Base-by-base conservation (phyloP, 2,113 vertebrate species). In the Strix aluco region DNA sequence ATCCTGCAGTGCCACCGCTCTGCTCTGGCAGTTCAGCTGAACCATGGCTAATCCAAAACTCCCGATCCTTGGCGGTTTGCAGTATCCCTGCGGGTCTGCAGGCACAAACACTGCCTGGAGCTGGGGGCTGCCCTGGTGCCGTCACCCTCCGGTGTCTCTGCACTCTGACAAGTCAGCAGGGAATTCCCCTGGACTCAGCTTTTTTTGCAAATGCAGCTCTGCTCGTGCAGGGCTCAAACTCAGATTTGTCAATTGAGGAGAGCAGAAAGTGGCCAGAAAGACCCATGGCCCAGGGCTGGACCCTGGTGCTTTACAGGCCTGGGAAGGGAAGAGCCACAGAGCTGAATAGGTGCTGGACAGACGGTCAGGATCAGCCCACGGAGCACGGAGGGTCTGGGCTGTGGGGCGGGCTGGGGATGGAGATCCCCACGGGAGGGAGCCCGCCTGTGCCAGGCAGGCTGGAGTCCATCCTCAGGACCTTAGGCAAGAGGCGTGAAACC, bases 101-200 rank as follows among this genome's bases (percentile, higher is more conserved):
- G 81, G 26, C 55, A 30, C 57, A 62, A 14, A 16, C 18, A 23
- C 47, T 1, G 19, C 1, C 65, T 36, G 17, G 57, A 38, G 32
- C 1, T 38, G 32, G 32, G 22, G 49, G 26, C 36, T 51, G 26
- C 16, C 16, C 42, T 1, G 16, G 23, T 26, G 38, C 73, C 77
- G 17, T 42, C 2, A 0, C 32, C 30, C 32, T 16, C 20, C 14
- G 0, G 30, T 2, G 6, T 17, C 42, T 26, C n/a, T 5, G 18
- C n/a, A 2, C 74, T 25, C 29, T 6, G 46, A 7, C 51, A 8
- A 10, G 21, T 36, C 51, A 29, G 30, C 1, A 2, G 18, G 58
- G 34, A 61, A 38, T 54, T 25, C 15, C 29, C 17, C 12, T 26
- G 21, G 12, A 12, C 6, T 49, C n/a, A 2, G 11, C 6, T 15